Evolutionary conservation across 2,113 vertebrate species (phyloP), one percentile per base, ranked within the genome.

Genomic region (Mus spicilegus): DNA sequence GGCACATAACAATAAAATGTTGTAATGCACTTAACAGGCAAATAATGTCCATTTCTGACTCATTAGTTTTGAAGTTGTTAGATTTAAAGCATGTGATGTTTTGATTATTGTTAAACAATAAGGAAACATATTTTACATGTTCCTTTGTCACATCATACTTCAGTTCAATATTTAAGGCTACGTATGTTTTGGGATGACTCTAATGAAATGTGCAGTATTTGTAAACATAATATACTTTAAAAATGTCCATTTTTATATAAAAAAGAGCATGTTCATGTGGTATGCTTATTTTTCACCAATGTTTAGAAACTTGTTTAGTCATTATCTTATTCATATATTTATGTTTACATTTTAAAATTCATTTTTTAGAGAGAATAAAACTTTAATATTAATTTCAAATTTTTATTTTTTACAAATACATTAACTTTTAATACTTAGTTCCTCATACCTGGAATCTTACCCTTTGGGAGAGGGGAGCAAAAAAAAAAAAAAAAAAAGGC

Each of bases 301-400:
- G 39, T 95, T 97, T 87, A 67, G 8, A 82, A 97, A 97, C 72
- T 75, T 93, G 76, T 5, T 87, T 46, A 56, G 90, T 97, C 96
- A 84, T 85, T 96, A 95, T 97, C 88, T 90, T 93, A 87, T 67
- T 96, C 84, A 84, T 98, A 30, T 22, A n/a, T 96, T 97, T 97
- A 73, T 69, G 28, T 58, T 97, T 75, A 12, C 81, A 85, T 97
- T 96, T 95, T 42, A 96, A 97, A 97, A 80, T 56, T 97, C 67
- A 0, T 49, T 91, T 84, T 78, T 90, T 95, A 96, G 36, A 49
- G 17, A 11, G 49, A 97, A 95, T 89, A 46, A 1, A 89, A 78
- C 5, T 39, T 72, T 51, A 69, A 42, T 63, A 42, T 63, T 42
- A 84, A 69, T 97, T 96, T 0, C 39, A 69, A 12, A 13, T 86